phyloP scores from a whole-genome alignment of 1,140 invertebrate species.

The Lethrus apterus region DNA sequence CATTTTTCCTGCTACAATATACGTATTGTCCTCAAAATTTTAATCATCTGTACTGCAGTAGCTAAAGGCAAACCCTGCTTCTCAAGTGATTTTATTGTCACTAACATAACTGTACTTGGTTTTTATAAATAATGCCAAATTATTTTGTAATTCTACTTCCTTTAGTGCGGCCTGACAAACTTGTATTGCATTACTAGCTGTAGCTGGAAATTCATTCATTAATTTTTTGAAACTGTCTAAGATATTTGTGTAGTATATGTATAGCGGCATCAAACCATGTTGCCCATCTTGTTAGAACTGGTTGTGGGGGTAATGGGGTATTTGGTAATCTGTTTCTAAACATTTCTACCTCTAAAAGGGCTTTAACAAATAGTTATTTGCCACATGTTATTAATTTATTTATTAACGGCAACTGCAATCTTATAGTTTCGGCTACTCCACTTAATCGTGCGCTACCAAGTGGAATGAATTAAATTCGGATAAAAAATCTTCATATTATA shows the following conservation, averaged over 20 bases:
- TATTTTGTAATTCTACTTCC: constrained; percentile 7
- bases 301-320: constrained; percentile 36
- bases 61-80: constrained; percentile 3
- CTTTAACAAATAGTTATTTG: constrained; percentile 10
- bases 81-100: neutral
- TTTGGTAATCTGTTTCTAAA: constrained; percentile 34
- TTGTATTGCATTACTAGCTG: constrained; percentile 3
- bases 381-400: constrained; percentile 7
- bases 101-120: neutral
- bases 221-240: constrained; percentile 19
- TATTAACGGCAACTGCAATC: constrained; percentile 1
- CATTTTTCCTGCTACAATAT: neutral
- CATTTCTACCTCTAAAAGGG: constrained; percentile 20
- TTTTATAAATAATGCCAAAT: constrained; percentile 9
- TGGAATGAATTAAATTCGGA: constrained; percentile 5
- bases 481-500: constrained; percentile 8
- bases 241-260: constrained; percentile 34
- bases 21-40: neutral
- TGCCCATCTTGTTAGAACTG: constrained; percentile 39
- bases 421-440: neutral
- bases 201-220: constrained; percentile 1
- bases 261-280: constrained; percentile 39
- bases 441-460: neutral
- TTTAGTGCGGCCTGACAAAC: constrained; percentile 3
- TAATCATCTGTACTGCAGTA: constrained; percentile 5